Base-by-base conservation (phyloP, 2,797 vertebrate species). In the Cyclopterus lumpus region DNA sequence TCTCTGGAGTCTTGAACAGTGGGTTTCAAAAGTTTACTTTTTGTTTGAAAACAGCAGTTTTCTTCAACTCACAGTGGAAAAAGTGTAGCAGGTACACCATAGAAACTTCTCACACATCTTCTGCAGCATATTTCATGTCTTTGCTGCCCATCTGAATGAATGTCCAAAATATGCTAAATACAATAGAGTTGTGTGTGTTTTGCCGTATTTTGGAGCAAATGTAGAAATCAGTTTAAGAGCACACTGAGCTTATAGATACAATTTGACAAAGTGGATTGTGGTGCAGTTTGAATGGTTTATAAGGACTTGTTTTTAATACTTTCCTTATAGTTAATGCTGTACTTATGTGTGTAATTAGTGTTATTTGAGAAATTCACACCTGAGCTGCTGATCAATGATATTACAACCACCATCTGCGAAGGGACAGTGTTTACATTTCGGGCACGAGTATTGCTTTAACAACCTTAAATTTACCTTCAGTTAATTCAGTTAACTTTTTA, bases 351-450 rank as follows among this genome's bases (percentile, higher is more conserved):
- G n/a, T 22, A 49, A 22, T 49, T 49, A 44, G 10, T 30, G 11
- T 55, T 61, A 61, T 70, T 63, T 32, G 6, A 82, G 40, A 60
- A 65, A 10, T n/a, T 62, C 30, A 67, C 2, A 48, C 9, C 59
- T 22, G 60, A 66, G 65, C 51, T 71, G 51, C 54, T 69, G 68
- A 73, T 65, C 38, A 38, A 3, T 24, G 18, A 30, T 28, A 68
- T 54, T 42, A 49, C 40, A 73, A n/a, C 34, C 55, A 62, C 11
- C 58, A 51, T 8, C 15, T 30, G 34, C 42, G 48, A 16, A 42
- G 18, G 0, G 18, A 63, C 1, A 1, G 20, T 26, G n/a, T 46
- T 76, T 53, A 12, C 5, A 16, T 53, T 67, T 51, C 10, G 9
- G 42, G 28, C 12, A 20, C 9, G 2, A 24, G 26, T 32, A 49